Percentiles rank a stretch among this genome's conserved stretches.
Evolutionary conservation across 2,888 invertebrate genomes (phyloP).

Genomic region (Hanleya hanleyi): DNA sequence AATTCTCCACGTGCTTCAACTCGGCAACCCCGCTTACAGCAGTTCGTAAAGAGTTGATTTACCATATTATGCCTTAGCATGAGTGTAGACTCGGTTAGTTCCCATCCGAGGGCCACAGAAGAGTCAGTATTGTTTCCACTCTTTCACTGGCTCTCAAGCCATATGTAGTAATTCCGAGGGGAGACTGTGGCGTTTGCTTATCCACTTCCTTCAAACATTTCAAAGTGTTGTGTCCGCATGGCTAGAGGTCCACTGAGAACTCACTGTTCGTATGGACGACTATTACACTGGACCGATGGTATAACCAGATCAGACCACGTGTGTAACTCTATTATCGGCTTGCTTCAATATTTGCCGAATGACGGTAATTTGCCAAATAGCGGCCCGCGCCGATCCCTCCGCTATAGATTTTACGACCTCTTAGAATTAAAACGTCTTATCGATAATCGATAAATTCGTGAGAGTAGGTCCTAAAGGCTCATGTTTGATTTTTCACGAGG

Average conservation of each 20-base stretch:
- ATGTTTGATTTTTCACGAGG: background rate
- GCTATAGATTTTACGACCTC: constrained; percentile 5
- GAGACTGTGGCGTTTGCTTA: background rate
- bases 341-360: background rate
- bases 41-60: no score
- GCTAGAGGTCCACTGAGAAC: background rate
- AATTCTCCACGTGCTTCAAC: no score
- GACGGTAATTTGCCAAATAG: constrained; percentile 6
- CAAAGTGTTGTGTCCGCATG: background rate
- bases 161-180: no score
- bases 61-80: no score
- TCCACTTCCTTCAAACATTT: background rate
- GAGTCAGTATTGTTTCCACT: no score
- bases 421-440: constrained; percentile 5
- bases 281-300: background rate
- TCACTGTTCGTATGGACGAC: background rate
- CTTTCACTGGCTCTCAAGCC: no score
- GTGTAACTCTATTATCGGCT: background rate
- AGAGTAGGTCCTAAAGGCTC: background rate
- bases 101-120: no score
- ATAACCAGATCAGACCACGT: background rate
- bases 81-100: no score
- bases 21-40: no score
- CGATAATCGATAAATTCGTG: constrained; percentile 1
- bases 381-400: background rate